Conservation (phyloP, 1,140 invertebrate species). For the Cydia amplana region DNA sequence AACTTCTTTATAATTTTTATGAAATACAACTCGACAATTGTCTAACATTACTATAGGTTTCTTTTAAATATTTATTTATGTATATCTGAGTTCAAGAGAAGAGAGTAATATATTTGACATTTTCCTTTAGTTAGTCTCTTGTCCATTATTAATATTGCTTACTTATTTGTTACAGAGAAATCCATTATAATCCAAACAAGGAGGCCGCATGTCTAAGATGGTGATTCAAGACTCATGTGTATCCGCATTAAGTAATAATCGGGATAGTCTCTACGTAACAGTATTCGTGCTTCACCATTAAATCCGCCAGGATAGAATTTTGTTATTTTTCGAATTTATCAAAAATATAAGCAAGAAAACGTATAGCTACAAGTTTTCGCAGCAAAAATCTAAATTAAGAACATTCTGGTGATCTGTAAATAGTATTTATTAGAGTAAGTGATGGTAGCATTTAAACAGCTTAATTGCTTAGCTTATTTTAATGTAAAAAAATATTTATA, state of each 20-base stretch:
- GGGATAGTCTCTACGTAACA: conserved; percentile 58
- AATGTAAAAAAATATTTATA: conserved; percentile 78
- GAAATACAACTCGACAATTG: neutral
- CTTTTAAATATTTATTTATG: no score
- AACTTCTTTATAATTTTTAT: neutral
- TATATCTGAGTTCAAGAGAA: no score
- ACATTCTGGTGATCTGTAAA: conserved; percentile 76
- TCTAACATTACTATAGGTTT: no score
- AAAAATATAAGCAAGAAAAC: conserved; percentile 20
- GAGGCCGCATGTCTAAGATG: conserved; percentile 67
- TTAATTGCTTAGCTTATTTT: conserved; percentile 71
- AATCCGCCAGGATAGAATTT: conserved; percentile 64
- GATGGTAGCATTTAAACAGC: conserved; percentile 70
- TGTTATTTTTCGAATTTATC: conserved; percentile 51
- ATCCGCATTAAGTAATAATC: conserved; percentile 46
- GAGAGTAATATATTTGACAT: no score
- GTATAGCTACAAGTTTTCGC: conserved; percentile 15
- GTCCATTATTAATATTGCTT: neutral
- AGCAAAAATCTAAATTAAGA: conserved; percentile 31
- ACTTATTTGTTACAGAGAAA: conserved; percentile 67
- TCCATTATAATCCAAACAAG: conserved; percentile 66
- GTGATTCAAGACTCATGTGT: conserved; percentile 49
- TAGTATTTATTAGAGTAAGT: conserved; percentile 77
- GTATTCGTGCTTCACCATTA: conserved; percentile 74
- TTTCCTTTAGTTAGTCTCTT: neutral